Evolutionary conservation across 2,888 invertebrate species (phyloP), one percentile per base, ranked within the genome.

Genomic region (Galerucella pusilla): DNA sequence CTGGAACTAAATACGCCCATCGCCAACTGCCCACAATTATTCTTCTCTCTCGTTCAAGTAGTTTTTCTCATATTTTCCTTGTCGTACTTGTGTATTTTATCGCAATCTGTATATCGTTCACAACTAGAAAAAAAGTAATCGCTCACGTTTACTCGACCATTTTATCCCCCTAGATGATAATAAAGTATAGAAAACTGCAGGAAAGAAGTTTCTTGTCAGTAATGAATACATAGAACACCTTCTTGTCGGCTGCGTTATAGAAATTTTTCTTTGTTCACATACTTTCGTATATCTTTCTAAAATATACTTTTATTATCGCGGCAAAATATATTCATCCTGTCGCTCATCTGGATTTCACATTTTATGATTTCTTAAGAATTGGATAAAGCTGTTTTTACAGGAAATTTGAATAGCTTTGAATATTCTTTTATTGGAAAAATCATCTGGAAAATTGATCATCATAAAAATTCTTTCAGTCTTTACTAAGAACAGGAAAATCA

Each of bases 151-250:
- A 7, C 14, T 57, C n/a, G n/a, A 16, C 57, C n/a, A 20, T 59
- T 59, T 59, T 59, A 59, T 59, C 6, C 5, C 14, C 66, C 72
- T 59, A 60, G 60, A 72, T 72, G 66, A 72, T 66, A 66, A 75
- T 75, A 75, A 75, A 75, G 65, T 75, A 69, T 68, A 68, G 66
- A 71, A 16, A 20, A 68, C 25, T 45, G 35, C 59, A n/a, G 6
- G 20, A 20, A 25, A 68, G 52, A 75, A 69, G 65, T 72, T 72
- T 59, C 65, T 68, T 49, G 71, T 54, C 66, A 42, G 69, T 75
- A 75, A 75, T 75, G 72, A 69, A 75, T 75, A 70, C 70, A 75
- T 75, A 72, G 72, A 75, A 71, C 64, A 69, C 61, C 69, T 68
- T 72, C 64, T 59, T 42, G 35, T 42, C 59, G 68, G 63, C 72